Evolutionary conservation across 2,797 vertebrate species (phyloP).

Genomic region (Lacerta viridis): DNA sequence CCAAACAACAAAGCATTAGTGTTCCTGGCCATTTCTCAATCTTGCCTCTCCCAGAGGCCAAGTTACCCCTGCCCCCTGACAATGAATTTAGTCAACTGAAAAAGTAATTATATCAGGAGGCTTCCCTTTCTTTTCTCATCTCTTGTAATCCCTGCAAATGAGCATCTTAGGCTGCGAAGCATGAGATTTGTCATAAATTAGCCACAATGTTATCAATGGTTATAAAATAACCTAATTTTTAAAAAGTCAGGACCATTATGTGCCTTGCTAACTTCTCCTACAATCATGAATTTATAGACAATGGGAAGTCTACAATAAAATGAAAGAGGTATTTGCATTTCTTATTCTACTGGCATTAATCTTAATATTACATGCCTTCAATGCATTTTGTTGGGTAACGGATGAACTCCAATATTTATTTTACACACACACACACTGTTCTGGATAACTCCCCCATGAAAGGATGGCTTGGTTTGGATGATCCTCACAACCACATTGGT

Average conservation of each 20-base stretch:
- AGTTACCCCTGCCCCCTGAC: neutral
- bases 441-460: neutral
- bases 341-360: conserved; percentile 24
- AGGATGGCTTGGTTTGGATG: neutral
- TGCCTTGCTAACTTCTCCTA: conserved; percentile 28
- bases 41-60: conserved; percentile 16
- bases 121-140: neutral
- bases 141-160: conserved; percentile 38
- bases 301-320: conserved; percentile 22
- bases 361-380: conserved; percentile 12
- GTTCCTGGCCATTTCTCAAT: conserved; percentile 6
- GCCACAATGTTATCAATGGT: conserved; percentile 31
- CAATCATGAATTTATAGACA: conserved; percentile 14
- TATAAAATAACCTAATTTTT: conserved; percentile 27
- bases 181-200: conserved; percentile 39
- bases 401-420: neutral
- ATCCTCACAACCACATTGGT: neutral
- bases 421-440: neutral
- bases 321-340: conserved; percentile 12
- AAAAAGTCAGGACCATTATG: conserved; percentile 31
- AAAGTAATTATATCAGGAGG: neutral
- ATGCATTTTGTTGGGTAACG: neutral
- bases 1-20: neutral
- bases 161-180: conserved; percentile 36
- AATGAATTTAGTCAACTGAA: conserved; percentile 38